A percentile compares a stretch with the other conserved stretches of the same genome.
These are phyloP conservation scores for Semotilus atromaculatus DNA, from an alignment of 2,797 vertebrate genomes.

Conservation along the genomic window DNA sequence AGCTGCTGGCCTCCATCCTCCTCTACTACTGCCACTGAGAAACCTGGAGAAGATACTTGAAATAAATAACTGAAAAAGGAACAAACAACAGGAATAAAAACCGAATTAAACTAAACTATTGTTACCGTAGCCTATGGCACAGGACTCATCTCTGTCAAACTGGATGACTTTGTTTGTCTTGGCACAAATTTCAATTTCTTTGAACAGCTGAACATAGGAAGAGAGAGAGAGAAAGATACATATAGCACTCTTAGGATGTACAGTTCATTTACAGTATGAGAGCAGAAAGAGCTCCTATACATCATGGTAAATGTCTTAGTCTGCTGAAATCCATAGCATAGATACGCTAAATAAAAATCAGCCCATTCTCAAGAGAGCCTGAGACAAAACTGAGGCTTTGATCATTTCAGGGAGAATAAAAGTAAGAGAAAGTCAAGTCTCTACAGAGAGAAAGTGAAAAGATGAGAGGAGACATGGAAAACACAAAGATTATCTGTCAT, in stretches of 20 bases:
- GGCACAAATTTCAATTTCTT: slow-evolving; percentile 95
- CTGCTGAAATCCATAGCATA: slow-evolving; percentile 10
- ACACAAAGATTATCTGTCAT: slow-evolving; percentile 61
- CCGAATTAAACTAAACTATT: slow-evolving; percentile 18
- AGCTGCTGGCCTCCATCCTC: slow-evolving; percentile 88
- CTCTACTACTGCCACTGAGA: slow-evolving; percentile 88
- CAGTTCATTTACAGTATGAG: slow-evolving; percentile 18
- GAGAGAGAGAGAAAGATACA: background rate
- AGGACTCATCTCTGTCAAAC: slow-evolving; percentile 86
- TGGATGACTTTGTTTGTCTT: slow-evolving; percentile 86
- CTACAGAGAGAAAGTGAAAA: slow-evolving; percentile 26
- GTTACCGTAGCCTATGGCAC: slow-evolving; percentile 88
- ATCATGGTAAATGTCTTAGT: slow-evolving; percentile 22
- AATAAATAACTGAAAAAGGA: slow-evolving; percentile 1
- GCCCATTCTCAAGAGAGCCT: background rate
- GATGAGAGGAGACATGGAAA: slow-evolving; percentile 21
- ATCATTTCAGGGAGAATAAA: slow-evolving; percentile 35
- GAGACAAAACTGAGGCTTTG: slow-evolving; percentile 41
- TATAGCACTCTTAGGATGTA: slow-evolving; percentile 1
- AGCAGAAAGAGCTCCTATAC: background rate
- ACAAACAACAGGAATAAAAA: background rate
- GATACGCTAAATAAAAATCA: slow-evolving; percentile 14
- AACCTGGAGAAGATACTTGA: slow-evolving; percentile 77
- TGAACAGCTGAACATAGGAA: slow-evolving; percentile 83
- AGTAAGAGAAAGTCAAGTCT: slow-evolving; percentile 19